Base-by-base conservation (phyloP, 1,140 invertebrate genomes). In the Mylabris phalerata region DNA sequence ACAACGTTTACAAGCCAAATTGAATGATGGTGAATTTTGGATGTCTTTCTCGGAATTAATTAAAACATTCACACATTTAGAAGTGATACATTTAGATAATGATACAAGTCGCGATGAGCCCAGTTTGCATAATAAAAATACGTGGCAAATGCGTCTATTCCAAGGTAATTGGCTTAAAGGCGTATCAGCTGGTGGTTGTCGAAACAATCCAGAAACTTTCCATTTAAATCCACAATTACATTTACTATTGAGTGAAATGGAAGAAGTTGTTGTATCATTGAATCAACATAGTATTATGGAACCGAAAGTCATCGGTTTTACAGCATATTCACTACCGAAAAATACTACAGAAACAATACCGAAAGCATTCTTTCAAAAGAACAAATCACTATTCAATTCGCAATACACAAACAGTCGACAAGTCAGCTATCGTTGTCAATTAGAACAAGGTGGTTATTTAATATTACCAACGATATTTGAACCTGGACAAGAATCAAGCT, bases 221-320 rank as follows among this genome's bases (percentile, higher is more conserved):
- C 92, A 95, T 71, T 92, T 94, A 66, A 95, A 95, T 74, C 93
- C 92, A 3, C 92, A 95, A 76, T 78, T 95, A 25, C 85, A 93
- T 68, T 70, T 94, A 6, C 82, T 87, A 27, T 73, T 94, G 2
- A 86, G 84, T 60, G 90, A 92, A 71, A 85, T 84, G 77, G 89
- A 93, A 71, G 89, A 92, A 67, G 84, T 93, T 1, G 83, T 95
- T 9, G 85, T 95, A 38, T 93, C 90, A 0, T 74, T 95, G 5
- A 91, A 92, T 74, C 93, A 95, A 68, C 92, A 95, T 71, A 90
- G 88, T 32, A 89, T 93, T 45, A 88, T 93, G 79, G 92, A 95
- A 71, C 91, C 92, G 4, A 93, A 94, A 78, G 90, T 95, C 0
- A 92, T 95, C 63, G 93, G 92, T n/a, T 95, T 95, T 71, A 92